Evolutionary conservation across 1,140 invertebrate genomes (phyloP).

Genomic region (Leptopilina clavipes): DNA sequence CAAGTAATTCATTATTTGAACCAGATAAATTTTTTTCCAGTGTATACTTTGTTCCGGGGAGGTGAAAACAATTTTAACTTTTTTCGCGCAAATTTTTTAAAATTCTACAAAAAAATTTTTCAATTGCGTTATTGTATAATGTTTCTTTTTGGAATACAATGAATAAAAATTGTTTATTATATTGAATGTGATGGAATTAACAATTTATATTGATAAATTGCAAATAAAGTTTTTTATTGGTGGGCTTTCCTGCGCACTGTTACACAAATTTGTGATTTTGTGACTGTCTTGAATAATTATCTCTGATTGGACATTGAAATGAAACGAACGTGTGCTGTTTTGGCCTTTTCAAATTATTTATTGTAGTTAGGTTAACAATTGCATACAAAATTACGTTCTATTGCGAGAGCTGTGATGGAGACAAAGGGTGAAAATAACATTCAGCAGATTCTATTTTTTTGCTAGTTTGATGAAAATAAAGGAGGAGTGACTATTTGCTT

Average conservation of each 20-base stretch:
- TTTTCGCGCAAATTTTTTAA: no score
- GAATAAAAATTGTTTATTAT: no score
- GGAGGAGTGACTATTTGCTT: neutral
- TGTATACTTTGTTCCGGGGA: no score
- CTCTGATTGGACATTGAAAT: conserved; percentile 35
- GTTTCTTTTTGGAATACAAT: no score
- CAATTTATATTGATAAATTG: conserved; percentile 1
- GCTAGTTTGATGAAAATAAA: neutral
- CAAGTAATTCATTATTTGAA: no score
- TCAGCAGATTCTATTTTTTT: conserved; percentile 4
- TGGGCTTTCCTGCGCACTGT: neutral
- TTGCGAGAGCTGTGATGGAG: neutral
- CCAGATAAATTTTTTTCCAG: no score
- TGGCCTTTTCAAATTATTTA: conserved; percentile 6
- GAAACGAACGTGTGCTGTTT: neutral
- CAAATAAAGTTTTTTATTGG: neutral
- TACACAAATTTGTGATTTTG: neutral
- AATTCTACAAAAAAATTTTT: no score
- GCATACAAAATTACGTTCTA: conserved; percentile 13
- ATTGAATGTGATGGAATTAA: no score
- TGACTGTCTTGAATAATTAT: neutral
- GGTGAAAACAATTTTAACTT: no score
- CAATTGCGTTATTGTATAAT: no score
- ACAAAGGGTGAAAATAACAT: neutral
- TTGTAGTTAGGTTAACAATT: conserved; percentile 10